These are phyloP conservation scores for Acanthopleura granulata DNA, from an alignment of 2,888 invertebrate species.

Conservation along the genomic window DNA sequence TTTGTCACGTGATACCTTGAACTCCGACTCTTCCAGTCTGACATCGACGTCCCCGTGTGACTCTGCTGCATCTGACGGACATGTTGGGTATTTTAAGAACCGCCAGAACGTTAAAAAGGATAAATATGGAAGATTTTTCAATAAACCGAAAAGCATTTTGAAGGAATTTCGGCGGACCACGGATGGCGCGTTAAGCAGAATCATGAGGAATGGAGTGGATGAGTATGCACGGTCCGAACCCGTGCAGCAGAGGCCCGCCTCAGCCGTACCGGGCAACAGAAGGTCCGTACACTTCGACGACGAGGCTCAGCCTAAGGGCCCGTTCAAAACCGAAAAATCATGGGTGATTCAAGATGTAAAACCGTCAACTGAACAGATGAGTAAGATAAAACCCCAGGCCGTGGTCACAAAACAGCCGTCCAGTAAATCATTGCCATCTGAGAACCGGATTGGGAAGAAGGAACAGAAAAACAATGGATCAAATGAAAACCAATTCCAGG, in stretches of 20 bases:
- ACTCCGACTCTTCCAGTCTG: not conserved
- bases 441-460: not conserved
- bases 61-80: not conserved
- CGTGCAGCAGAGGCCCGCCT: not conserved
- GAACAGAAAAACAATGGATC: not conserved
- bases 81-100: no score
- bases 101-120: not conserved
- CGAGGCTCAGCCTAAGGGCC: not conserved
- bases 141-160: not conserved
- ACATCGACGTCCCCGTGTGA: not conserved
- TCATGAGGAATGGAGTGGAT: not conserved
- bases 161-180: conserved; percentile 1
- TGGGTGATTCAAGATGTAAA: not conserved
- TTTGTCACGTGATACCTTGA: not conserved
- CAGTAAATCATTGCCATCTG: not conserved
- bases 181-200: not conserved
- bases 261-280: not conserved
- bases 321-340: not conserved
- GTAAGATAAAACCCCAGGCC: no score
- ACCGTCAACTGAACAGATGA: not conserved
- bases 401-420: not conserved
- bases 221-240: not conserved
- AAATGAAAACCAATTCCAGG: not conserved
- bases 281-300: not conserved
- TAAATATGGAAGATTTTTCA: not conserved